phyloP scores from a whole-genome alignment of 2,797 vertebrate species.

The Linurgus olivaceus region DNA sequence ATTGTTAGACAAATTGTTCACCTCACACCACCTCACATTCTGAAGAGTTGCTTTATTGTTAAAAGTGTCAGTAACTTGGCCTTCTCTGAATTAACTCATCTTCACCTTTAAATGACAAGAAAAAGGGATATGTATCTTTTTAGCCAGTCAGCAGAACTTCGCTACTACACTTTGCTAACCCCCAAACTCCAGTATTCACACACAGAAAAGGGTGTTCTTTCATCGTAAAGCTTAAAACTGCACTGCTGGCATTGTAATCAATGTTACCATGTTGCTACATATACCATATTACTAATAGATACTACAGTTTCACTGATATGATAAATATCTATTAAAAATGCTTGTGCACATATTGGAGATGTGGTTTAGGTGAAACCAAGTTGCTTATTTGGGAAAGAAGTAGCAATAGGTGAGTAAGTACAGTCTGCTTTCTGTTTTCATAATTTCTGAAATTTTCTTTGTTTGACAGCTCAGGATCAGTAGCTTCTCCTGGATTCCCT shows the following conservation, averaged over 20 bases:
- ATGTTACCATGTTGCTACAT: not conserved
- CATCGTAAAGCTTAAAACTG: not conserved
- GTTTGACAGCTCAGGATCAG: not conserved
- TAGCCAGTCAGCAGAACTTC: conserved; percentile 4
- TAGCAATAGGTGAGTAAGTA: not conserved
- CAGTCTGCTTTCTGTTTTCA: not conserved
- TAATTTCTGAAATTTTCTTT: not conserved
- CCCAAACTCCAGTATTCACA: fast-evolving
- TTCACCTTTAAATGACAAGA: conserved; percentile 54
- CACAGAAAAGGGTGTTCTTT: not conserved
- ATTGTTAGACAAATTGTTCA: not conserved
- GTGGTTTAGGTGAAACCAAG: not conserved
- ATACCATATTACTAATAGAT: not conserved
- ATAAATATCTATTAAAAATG: not conserved
- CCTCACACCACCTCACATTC: conserved; percentile 9
- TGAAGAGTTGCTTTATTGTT: conserved; percentile 61
- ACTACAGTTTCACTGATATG: not conserved
- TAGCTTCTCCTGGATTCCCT: not conserved
- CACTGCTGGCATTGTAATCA: not conserved
- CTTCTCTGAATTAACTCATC: conserved; percentile 54
- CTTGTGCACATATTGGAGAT: not conserved
- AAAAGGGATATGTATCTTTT: conserved; percentile 48
- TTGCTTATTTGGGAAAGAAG: not conserved
- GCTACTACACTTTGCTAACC: not conserved
- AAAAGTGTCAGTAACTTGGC: conserved; percentile 46